Evolutionary conservation across 2,888 invertebrate genomes (phyloP).

Genomic region (Antheraea assamensis): DNA sequence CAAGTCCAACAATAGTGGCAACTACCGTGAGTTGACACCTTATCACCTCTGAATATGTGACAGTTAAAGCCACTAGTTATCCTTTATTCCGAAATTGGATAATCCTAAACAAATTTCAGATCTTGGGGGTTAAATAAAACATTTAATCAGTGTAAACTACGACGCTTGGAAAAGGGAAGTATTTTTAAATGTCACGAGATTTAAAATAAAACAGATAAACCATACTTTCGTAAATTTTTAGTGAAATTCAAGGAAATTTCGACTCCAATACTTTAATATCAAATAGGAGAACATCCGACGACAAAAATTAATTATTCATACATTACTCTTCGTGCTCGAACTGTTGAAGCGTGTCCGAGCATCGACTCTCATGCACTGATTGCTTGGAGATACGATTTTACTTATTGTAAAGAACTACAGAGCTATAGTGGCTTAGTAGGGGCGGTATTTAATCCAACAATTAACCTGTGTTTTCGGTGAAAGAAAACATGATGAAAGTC

Average conservation of each 20-base stretch:
- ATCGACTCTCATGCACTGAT: neutral
- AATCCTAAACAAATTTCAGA: neutral
- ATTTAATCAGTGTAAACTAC: too few relatives aligned
- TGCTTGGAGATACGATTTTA: neutral
- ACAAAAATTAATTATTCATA: neutral
- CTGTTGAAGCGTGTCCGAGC: neutral
- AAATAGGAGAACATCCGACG: neutral
- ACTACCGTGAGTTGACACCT: neutral
- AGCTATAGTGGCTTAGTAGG: neutral
- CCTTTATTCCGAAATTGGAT: neutral
- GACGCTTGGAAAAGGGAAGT: neutral
- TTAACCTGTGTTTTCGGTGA: neutral
- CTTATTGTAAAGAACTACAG: neutral
- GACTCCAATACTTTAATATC: neutral
- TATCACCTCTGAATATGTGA: neutral
- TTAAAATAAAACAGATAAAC: neutral
- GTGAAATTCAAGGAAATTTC: neutral
- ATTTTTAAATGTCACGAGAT: neutral
- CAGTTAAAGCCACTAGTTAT: neutral
- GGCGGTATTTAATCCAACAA: neutral
- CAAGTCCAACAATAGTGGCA: neutral
- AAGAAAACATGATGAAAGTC: neutral
- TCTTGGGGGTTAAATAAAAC: too few relatives aligned
- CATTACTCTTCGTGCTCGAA: neutral
- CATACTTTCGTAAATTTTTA: neutral